Evolutionary conservation across 2,888 invertebrate species (phyloP), one percentile per base, ranked within the genome.

Genomic region (Diarsia dahlii): DNA sequence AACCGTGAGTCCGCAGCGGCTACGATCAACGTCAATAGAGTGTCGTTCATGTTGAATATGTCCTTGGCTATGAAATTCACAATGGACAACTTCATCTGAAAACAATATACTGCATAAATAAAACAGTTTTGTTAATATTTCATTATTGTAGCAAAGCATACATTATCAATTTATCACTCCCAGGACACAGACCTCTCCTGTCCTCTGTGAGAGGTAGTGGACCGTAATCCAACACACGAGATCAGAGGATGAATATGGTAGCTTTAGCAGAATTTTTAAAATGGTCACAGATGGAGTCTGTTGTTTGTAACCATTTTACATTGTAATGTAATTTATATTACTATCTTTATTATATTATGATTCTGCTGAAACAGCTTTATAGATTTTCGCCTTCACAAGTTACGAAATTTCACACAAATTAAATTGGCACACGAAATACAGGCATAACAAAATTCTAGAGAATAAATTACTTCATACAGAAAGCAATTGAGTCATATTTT

Each of bases 1-100:
- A 98, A 99, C 82, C 99, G 97, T 0, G 99, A 98, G 91, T 99
- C 99, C 0, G 99, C 98, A 0, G 99, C 98, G 3, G 98, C 99
- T 10, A 99, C 97, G 13, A 99, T 97, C 78, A 99, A 96, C 73
- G 98, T 98, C 81, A 98, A 95, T 39, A 99, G 96, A 48, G 98
- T 97, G 77, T 98, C 98, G 45, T 97, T 97, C 89, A 98, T 98
- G 46, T 97, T 97, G 89, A 99, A 98, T 60, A 98, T 97, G 68
- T 98, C 98, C 84, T 98, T 97, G 66, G 98, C 97, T 73, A 99
- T 96, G 89, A 99, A 98, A 90, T 98, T 98, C 4, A 99, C 98
- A 88, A 96, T 96, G 0, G 96, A 96, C 18, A 96, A 88, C 81
- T 96, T 96, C 94, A 96, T 96, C 96, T 96, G 90, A 18, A 82